Conservation (phyloP, 2,113 vertebrate species). For the Catharus bicknelli region DNA sequence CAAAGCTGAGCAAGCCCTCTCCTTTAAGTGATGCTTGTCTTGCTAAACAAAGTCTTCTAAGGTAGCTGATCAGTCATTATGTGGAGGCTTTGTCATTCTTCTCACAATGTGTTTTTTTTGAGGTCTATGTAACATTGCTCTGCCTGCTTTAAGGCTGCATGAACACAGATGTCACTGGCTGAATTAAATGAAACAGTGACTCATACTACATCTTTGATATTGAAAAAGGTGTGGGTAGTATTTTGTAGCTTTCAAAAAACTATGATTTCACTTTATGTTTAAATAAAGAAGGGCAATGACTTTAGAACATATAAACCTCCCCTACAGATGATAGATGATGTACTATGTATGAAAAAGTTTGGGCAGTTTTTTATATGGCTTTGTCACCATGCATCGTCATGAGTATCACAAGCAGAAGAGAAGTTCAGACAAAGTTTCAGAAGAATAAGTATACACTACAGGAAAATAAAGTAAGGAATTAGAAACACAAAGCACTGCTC, state of each 20-base stretch:
- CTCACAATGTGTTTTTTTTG: background rate
- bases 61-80: background rate
- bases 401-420: background rate
- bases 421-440: background rate
- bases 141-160: background rate
- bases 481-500: background rate
- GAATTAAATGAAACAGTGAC: conserved; percentile 46
- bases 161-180: conserved; percentile 21
- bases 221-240: conserved; percentile 28
- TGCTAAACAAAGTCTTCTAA: background rate
- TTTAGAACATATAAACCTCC: background rate
- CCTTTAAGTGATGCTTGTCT: background rate
- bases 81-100: background rate
- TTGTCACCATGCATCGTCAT: background rate
- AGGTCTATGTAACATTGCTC: background rate
- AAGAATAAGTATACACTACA: background rate
- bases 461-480: background rate
- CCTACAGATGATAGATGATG: background rate
- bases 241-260: conserved; percentile 13
- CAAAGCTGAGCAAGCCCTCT: background rate
- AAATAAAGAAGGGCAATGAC: conserved; percentile 32
- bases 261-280: conserved; percentile 36
- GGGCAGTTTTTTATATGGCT: background rate
- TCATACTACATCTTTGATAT: conserved; percentile 34
- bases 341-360: background rate